A percentile compares a stretch with the other conserved stretches of the same genome.
Evolutionary conservation across 2,113 vertebrate genomes (phyloP).

Genomic region (Xerus inauris): DNA sequence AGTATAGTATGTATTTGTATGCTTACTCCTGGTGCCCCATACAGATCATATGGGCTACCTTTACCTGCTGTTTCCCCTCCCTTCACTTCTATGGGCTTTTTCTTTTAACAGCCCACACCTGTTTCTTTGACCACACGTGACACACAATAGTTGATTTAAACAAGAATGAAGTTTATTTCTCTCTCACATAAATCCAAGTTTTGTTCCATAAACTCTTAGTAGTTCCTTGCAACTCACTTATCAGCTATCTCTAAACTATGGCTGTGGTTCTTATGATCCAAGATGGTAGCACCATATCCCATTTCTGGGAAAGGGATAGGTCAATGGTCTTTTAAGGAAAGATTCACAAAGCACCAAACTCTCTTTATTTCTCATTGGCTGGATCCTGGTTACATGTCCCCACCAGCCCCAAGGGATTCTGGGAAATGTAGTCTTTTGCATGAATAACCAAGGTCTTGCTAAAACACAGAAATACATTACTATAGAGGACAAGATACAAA

Average conservation of each 20-base stretch:
- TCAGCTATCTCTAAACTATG: not conserved
- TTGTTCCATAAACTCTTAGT: not conserved
- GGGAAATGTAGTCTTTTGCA: conserved; percentile 6
- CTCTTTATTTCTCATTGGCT: not conserved
- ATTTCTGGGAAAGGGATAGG: not conserved
- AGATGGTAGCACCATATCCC: not conserved
- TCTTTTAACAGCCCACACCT: not conserved
- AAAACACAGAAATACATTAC: not conserved
- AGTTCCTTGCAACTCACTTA: not conserved
- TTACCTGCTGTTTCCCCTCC: not conserved
- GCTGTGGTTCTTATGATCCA: not conserved
- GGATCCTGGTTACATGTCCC: not conserved
- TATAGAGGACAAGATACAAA: not conserved
- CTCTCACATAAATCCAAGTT: not conserved
- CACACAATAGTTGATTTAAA: not conserved
- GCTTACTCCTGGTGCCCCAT: not conserved
- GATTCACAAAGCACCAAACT: not conserved
- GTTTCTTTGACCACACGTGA: not conserved
- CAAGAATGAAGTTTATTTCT: not conserved
- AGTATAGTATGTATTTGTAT: not conserved
- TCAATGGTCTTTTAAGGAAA: not conserved
- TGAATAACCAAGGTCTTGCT: not conserved
- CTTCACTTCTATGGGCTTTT: not conserved
- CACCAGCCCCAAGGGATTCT: not conserved
- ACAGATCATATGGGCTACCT: not conserved